Evolutionary conservation across 2,888 invertebrate genomes (phyloP).

Genomic region (Andrena bicolor): DNA sequence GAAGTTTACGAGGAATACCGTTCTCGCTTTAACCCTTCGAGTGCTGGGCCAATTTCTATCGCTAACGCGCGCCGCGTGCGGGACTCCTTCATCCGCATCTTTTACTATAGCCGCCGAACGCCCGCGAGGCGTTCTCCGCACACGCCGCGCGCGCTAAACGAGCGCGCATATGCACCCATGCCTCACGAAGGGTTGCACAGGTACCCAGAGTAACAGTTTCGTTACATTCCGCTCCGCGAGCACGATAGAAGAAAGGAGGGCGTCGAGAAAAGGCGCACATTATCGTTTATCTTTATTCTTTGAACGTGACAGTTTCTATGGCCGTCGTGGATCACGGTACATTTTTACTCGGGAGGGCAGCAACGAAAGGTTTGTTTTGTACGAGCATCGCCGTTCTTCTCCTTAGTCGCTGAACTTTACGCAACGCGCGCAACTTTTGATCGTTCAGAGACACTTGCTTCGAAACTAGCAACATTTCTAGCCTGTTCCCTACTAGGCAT

Average conservation of each 20-base stretch:
- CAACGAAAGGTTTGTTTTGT: constrained; percentile 19
- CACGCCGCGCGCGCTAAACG: no score
- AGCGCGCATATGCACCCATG: no score
- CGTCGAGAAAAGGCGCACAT: constrained; percentile 22
- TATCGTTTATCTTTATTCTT: constrained; percentile 52
- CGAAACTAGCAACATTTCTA: neutral
- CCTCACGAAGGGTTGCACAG: neutral
- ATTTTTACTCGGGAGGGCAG: constrained; percentile 34
- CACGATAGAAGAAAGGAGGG: constrained; percentile 25
- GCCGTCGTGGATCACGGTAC: constrained; percentile 35
- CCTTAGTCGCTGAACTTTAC: neutral
- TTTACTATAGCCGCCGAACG: no score
- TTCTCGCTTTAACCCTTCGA: neutral
- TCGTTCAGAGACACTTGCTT: neutral
- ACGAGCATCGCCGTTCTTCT: constrained; percentile 1
- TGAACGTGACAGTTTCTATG: constrained; percentile 50
- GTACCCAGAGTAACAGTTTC: constrained; percentile 24
- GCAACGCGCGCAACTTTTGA: neutral
- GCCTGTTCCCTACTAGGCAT: no score
- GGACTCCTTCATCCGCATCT: no score
- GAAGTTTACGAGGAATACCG: neutral
- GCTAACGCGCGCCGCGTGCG: no score
- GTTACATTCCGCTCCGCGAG: constrained; percentile 42
- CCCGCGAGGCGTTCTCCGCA: no score
- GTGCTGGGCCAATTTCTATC: no score